phyloP scores from a whole-genome alignment of 2,113 vertebrate species.

The Hyperopisus bebe region DNA sequence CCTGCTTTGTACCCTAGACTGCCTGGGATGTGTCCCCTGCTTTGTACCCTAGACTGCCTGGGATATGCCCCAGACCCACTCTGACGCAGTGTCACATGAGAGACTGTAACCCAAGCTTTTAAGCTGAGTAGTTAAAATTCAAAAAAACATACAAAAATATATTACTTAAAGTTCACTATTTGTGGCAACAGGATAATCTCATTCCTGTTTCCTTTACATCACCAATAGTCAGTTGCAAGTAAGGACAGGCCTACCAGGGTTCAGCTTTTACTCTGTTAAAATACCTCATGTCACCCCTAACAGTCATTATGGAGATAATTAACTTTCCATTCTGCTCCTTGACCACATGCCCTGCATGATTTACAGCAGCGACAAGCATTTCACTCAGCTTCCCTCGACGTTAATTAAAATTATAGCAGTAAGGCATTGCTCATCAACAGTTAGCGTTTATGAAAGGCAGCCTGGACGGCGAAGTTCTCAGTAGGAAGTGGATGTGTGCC shows the following conservation, averaged over 20 bases:
- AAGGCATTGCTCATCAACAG: constrained; percentile 30
- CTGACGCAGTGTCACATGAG: not conserved
- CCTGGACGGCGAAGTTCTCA: constrained; percentile 22
- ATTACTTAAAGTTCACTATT: not conserved
- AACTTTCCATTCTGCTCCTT: constrained; percentile 40
- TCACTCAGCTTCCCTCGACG: constrained; percentile 21
- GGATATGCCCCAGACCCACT: not conserved
- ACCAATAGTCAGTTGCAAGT: not conserved
- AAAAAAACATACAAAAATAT: not conserved
- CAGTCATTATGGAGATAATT: constrained; percentile 47
- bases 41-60: not conserved
- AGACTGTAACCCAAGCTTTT: not conserved
- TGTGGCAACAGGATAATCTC: not conserved
- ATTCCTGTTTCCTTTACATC: not conserved
- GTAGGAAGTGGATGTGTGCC: constrained; percentile 23
- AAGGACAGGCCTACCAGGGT: not conserved
- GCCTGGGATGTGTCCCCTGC: too few species aligned
- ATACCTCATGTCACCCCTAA: not conserved
- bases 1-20: not conserved
- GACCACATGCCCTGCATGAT: constrained; percentile 50
- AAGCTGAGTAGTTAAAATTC: not conserved
- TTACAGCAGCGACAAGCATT: constrained; percentile 25
- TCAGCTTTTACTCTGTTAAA: not conserved
- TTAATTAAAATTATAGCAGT: constrained; percentile 29
- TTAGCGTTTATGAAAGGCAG: constrained; percentile 27